Conservation (phyloP, 2,888 invertebrate species). For the Brachyopa scutellaris region DNA sequence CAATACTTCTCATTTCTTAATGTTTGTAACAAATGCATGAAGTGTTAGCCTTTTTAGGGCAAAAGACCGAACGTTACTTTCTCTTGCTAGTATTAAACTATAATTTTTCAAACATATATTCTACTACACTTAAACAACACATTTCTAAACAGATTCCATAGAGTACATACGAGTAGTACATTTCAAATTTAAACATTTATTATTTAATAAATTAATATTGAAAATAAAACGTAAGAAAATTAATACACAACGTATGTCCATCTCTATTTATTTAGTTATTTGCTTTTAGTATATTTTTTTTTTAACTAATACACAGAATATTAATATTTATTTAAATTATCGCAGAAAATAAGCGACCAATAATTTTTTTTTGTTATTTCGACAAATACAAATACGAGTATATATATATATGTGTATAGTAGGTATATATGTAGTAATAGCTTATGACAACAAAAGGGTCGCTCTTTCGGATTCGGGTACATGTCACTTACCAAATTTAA, state of each 20-base stretch:
- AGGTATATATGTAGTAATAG: slow-evolving; percentile 44
- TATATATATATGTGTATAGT: slow-evolving; percentile 42
- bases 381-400: slow-evolving; percentile 45
- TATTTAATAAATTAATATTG: not conserved
- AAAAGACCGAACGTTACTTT: too few relatives aligned
- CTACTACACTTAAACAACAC: too few relatives aligned
- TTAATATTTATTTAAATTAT: slow-evolving; percentile 37
- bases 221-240: not conserved
- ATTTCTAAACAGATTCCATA: too few relatives aligned
- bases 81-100: too few relatives aligned
- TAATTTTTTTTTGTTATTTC: not conserved
- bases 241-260: slow-evolving; percentile 10
- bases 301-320: slow-evolving; percentile 38
- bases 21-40: too few relatives aligned
- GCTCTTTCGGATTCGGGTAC: slow-evolving; percentile 79
- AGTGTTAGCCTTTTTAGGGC: too few relatives aligned
- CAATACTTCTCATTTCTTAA: too few relatives aligned
- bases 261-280: slow-evolving; percentile 42
- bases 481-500: slow-evolving; percentile 96
- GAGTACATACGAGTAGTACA: too few relatives aligned
- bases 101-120: too few relatives aligned
- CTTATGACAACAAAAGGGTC: slow-evolving; percentile 57
- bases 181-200: too few relatives aligned
- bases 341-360: slow-evolving; percentile 66
- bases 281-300: slow-evolving; percentile 43